These are phyloP conservation scores for Eremobia ochroleuca DNA, from an alignment of 2,888 invertebrate genomes.

Conservation along the genomic window DNA sequence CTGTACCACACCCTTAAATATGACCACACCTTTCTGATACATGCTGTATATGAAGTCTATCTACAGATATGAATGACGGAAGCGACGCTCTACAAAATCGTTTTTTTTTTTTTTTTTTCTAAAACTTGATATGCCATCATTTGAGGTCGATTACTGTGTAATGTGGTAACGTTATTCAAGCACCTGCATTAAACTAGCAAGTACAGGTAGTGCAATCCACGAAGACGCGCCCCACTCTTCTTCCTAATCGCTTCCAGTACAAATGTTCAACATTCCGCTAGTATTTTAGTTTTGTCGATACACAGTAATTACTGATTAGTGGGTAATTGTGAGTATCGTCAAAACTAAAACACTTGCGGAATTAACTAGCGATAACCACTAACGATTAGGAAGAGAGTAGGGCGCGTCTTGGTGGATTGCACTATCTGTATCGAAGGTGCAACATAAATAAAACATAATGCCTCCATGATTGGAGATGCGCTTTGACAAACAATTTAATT, in stretches of 20 bases:
- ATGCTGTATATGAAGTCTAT: neutral
- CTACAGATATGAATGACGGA: neutral
- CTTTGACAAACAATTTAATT: conserved; percentile 70
- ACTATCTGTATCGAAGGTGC: conserved; percentile 54
- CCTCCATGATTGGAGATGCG: conserved; percentile 67
- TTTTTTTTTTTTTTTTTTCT: neutral
- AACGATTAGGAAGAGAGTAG: too few relatives aligned
- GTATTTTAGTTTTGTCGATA: too few relatives aligned
- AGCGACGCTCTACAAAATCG: neutral
- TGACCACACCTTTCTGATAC: neutral
- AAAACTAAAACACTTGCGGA: too few relatives aligned
- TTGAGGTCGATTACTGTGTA: neutral
- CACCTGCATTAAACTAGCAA: conserved; percentile 33
- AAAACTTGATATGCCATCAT: neutral
- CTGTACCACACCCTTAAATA: neutral
- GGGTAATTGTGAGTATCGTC: too few relatives aligned
- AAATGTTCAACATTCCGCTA: too few relatives aligned
- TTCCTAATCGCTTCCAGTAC: too few relatives aligned
- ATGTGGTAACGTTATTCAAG: conserved; percentile 11
- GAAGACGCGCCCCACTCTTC: too few relatives aligned
- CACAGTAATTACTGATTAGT: too few relatives aligned
- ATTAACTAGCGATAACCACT: too few relatives aligned
- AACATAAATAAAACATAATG: conserved; percentile 77
- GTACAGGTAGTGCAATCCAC: too few relatives aligned
- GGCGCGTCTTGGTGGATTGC: too few relatives aligned